Evolutionary conservation across 2,888 invertebrate species (phyloP), one percentile per base, ranked within the genome.

Genomic region (Lepidonotus clava): DNA sequence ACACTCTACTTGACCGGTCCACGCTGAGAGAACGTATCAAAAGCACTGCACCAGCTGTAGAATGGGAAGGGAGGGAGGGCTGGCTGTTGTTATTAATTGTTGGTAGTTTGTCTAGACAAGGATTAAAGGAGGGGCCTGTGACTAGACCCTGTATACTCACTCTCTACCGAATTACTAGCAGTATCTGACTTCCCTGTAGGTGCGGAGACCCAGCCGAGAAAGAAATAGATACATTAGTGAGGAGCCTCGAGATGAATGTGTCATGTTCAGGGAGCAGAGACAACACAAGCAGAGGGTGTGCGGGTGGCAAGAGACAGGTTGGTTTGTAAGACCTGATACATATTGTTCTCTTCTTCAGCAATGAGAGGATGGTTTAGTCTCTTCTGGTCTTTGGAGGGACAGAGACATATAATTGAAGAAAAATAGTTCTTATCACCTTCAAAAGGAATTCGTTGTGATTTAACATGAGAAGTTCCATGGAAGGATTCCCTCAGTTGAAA

Each of bases 141-240:
- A 14, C n/a, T 14, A 14, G 66, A 28, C 4, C 21, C 11, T 51
- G 21, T 11, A 80, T 80, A 84, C 84, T 84, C 84, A 84, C 84
- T 84, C 38, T 84, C 84, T 66, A 84, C 38, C 36, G 84, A 56
- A 41, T 80, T 80, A 80, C 80, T 80, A 80, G 80, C 51, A 40
- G 56, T 66, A 40, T 84, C 84, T n/a, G 61, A 84, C 66, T 66
- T 84, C 67, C 84, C 84, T 84, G 56, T 28, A 66, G 84, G 34
- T 56, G 84, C n/a, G 40, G 2, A 66, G 66, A 84, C 5, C 5
- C 6, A 84, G 56, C 51, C 51, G 34, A 61, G 84, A 84, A 67
- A 84, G 84, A 84, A 84, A 84, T 38, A 84, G 41, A 84, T 41
- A 28, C 66, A 40, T 84, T 84, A 84, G 84, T 84, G 66, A 66